phyloP scores from a whole-genome alignment of 2,888 invertebrate genomes.

The Microplitis manilae region DNA sequence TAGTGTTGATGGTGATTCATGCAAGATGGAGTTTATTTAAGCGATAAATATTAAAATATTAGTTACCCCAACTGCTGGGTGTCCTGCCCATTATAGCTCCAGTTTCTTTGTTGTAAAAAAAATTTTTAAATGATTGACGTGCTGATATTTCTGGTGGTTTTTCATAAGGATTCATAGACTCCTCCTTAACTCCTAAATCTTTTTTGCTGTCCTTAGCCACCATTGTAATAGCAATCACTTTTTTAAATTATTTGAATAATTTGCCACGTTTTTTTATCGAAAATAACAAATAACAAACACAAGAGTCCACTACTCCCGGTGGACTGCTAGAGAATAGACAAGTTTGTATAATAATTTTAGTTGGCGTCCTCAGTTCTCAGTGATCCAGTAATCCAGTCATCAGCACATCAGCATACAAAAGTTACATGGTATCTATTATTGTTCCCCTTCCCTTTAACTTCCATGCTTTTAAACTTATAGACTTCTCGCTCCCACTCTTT shows the following conservation, averaged over 20 bases:
- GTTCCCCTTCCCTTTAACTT: slow-evolving; percentile 4
- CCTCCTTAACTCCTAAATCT: slow-evolving; percentile 63
- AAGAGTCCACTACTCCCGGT: not conserved
- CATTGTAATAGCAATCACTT: slow-evolving; percentile 67
- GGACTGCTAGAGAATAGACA: not conserved
- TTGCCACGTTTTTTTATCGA: not conserved
- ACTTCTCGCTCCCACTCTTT: not conserved
- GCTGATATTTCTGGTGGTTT: slow-evolving; percentile 70
- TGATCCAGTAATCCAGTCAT: not conserved
- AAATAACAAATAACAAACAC: not conserved
- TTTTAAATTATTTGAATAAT: not conserved
- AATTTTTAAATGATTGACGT: slow-evolving; percentile 68
- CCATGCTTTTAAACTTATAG: not conserved
- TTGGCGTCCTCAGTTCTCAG: not conserved
- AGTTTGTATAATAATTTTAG: not conserved
- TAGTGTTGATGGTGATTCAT: too few relatives aligned
- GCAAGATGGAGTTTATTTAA: not conserved
- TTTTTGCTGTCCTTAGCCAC: slow-evolving; percentile 72
- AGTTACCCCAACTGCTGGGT: slow-evolving; percentile 77
- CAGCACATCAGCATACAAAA: not conserved
- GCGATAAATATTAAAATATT: slow-evolving; percentile 50
- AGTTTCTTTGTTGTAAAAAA: slow-evolving; percentile 76
- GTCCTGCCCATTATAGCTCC: slow-evolving; percentile 77
- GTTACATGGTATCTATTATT: slow-evolving; percentile 7
- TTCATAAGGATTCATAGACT: slow-evolving; percentile 73